These are phyloP conservation scores for Torymus texanus DNA, from an alignment of 2,888 invertebrate genomes.

Conservation along the genomic window DNA sequence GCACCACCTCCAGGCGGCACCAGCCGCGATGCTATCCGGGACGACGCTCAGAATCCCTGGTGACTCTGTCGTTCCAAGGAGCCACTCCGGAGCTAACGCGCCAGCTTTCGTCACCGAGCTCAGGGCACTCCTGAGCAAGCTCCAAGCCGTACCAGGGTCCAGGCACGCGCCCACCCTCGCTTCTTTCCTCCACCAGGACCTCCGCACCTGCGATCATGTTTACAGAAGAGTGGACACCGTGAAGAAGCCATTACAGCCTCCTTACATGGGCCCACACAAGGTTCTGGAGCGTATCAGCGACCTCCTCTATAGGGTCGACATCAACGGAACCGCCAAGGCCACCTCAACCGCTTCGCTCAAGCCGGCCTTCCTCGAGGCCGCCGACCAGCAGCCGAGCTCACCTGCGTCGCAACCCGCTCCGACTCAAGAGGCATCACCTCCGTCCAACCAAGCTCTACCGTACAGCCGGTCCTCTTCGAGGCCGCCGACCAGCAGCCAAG, in stretches of 20 bases:
- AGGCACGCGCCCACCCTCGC: background rate
- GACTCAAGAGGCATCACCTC: no score
- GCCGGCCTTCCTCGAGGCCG: conserved; percentile 12
- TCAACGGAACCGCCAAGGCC: conserved; percentile 4
- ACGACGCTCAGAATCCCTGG: no score
- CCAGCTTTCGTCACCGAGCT: no score
- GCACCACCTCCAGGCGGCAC: no score
- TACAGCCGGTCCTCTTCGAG: no score
- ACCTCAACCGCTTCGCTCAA: conserved; percentile 3
- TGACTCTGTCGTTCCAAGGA: no score
- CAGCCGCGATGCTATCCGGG: no score
- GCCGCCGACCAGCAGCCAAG: no score
- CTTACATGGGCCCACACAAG: conserved; percentile 56
- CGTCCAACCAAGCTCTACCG: no score
- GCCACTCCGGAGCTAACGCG: no score
- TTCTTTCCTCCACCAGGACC: conserved; percentile 22
- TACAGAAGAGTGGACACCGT: conserved; percentile 40
- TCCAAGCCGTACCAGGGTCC: background rate
- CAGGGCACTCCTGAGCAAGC: background rate
- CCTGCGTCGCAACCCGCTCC: no score
- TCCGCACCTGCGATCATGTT: conserved; percentile 45
- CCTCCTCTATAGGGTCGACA: background rate
- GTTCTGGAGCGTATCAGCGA: conserved; percentile 28
- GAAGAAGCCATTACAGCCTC: conserved; percentile 44
- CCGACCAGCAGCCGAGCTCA: no score